These are phyloP conservation scores for Loriculus beryllinus DNA, from an alignment of 2,797 vertebrate species.

Conservation along the genomic window DNA sequence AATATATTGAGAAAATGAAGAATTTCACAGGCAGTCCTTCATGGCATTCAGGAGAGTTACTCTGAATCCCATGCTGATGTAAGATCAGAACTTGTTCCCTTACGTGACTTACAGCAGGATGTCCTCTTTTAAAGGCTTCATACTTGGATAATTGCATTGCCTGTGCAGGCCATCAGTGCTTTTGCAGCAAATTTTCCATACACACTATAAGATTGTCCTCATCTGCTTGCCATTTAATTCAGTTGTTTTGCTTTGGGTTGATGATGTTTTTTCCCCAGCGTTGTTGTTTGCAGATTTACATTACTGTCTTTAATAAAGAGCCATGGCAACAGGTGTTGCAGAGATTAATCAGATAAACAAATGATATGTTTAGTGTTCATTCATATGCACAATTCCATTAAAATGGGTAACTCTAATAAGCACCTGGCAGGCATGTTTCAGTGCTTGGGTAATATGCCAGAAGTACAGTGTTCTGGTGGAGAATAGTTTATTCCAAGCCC, in stretches of 20 bases:
- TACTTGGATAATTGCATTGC: neutral
- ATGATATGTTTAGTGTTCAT: neutral
- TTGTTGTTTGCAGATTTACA: neutral
- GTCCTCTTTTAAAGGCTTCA: neutral
- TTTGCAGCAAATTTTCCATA: neutral
- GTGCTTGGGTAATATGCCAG: neutral
- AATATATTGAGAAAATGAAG: neutral
- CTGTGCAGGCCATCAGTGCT: neutral
- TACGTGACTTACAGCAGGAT: neutral
- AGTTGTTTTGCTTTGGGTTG: neutral
- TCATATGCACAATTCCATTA: neutral
- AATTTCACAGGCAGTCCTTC: neutral
- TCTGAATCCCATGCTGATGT: neutral
- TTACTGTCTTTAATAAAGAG: neutral
- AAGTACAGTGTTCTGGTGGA: neutral
- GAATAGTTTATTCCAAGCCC: neutral
- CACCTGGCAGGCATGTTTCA: neutral
- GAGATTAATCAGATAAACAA: constrained; percentile 21
- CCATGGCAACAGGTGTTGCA: neutral
- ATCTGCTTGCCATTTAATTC: neutral
- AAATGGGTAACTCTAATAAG: constrained; percentile 25
- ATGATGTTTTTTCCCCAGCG: rapidly evolving
- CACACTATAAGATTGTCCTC: neutral
- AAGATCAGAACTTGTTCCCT: neutral
- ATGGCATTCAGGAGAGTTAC: neutral